Conservation (phyloP, 2,888 invertebrate genomes). For the Macaria liturata region DNA sequence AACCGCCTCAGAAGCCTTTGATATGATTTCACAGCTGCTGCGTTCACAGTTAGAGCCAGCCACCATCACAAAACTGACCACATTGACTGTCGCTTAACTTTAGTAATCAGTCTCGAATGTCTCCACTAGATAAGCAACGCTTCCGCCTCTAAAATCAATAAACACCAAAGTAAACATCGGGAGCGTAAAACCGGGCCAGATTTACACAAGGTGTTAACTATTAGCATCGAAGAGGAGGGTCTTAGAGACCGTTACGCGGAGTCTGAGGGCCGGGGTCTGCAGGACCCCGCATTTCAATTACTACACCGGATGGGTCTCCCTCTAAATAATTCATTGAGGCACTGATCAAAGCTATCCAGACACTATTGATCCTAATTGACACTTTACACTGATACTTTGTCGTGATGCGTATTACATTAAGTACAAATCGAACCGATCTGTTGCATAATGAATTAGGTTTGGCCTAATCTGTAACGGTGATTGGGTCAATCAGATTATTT, state of each 20-base stretch:
- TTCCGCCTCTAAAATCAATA: conserved; percentile 4
- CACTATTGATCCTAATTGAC: conserved; percentile 23
- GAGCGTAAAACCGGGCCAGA: conserved; percentile 29
- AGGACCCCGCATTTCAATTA: conserved; percentile 32
- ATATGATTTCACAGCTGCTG: too few relatives aligned
- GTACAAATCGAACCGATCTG: neutral
- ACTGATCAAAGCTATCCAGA: conserved; percentile 20
- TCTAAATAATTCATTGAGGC: conserved; percentile 34
- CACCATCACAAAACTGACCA: too few relatives aligned
- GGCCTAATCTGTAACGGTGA: neutral
- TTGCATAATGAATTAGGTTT: neutral
- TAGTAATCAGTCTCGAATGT: too few relatives aligned
- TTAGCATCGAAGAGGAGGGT: conserved; percentile 32
- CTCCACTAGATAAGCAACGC: too few relatives aligned
- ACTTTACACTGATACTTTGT: conserved; percentile 16
- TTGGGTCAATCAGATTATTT: too few relatives aligned
- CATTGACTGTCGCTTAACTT: too few relatives aligned
- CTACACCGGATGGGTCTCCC: conserved; percentile 21
- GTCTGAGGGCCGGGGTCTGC: conserved; percentile 18
- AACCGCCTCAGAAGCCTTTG: too few relatives aligned
- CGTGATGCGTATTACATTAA: conserved; percentile 9
- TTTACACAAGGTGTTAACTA: conserved; percentile 38
- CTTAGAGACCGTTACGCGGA: conserved; percentile 13
- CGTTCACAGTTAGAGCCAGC: too few relatives aligned
- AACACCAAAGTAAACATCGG: conserved; percentile 10